These are phyloP conservation scores for Calonectris borealis DNA, from an alignment of 2,113 vertebrate species.

Conservation along the genomic window DNA sequence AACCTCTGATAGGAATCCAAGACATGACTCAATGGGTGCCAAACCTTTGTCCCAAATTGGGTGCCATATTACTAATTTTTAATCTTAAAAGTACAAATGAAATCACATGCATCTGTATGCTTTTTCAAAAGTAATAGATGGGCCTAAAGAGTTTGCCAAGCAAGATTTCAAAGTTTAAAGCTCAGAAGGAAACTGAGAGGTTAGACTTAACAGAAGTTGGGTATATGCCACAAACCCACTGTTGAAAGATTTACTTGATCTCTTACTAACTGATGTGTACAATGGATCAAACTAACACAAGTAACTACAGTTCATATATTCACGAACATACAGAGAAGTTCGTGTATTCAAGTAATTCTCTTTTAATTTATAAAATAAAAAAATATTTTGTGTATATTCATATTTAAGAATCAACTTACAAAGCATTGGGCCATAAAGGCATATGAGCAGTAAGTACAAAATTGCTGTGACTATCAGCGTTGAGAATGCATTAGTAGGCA, in stretches of 20 bases:
- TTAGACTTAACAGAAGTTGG: conserved; percentile 20
- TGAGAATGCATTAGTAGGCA: conserved; percentile 84
- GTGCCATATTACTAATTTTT: conserved; percentile 1
- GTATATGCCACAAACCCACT: conserved; percentile 26
- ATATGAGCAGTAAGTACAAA: conserved; percentile 71
- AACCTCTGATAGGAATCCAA: conserved; percentile 17
- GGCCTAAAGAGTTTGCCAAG: conserved; percentile 47
- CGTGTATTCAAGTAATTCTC: background rate
- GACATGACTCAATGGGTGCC: background rate
- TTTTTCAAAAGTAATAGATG: conserved; percentile 40
- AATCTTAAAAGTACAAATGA: conserved; percentile 33
- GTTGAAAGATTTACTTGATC: conserved; percentile 16
- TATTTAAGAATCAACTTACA: background rate
- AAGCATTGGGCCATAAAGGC: conserved; percentile 71
- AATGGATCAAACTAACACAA: background rate
- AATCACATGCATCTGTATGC: conserved; percentile 21
- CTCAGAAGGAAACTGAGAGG: conserved; percentile 27
- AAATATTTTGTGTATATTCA: background rate
- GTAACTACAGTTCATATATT: background rate
- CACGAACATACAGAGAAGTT: background rate
- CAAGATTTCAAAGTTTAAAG: conserved; percentile 54
- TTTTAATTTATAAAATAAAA: conserved; percentile 1
- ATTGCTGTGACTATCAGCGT: conserved; percentile 73
- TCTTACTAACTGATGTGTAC: background rate
- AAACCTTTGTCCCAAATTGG: conserved; percentile 20